Percentiles rank a stretch among this genome's conserved stretches.
Conservation (phyloP, 1,140 invertebrate species). For the Heliconius himera region DNA sequence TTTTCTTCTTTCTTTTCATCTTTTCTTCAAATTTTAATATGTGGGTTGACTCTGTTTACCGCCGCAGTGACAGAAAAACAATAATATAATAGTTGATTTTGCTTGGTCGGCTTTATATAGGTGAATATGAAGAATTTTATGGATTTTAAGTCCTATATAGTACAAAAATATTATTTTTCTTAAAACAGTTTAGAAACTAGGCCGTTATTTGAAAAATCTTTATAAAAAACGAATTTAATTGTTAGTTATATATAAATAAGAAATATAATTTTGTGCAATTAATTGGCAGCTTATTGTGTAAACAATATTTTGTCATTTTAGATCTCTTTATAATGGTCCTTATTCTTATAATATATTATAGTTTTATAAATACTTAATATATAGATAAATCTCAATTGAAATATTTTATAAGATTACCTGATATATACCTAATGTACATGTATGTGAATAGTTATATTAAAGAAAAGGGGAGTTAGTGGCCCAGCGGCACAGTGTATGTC, state of each 20-base stretch:
- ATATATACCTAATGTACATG: neutral
- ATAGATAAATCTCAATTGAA: neutral
- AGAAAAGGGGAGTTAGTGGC: too few relatives aligned
- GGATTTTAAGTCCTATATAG: neutral
- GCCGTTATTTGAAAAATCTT: neutral
- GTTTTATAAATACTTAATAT: constrained; percentile 2
- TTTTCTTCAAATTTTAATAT: too few relatives aligned
- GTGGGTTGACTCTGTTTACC: too few relatives aligned
- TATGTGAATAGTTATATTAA: neutral
- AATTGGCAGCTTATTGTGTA: neutral
- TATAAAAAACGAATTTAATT: neutral
- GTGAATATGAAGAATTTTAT: neutral
- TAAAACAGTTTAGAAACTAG: neutral
- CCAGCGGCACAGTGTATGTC: too few relatives aligned
- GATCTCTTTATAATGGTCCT: neutral
- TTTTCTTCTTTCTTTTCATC: too few relatives aligned
- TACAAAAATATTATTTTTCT: neutral
- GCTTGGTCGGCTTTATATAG: neutral
- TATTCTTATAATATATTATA: neutral
- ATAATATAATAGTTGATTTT: too few relatives aligned
- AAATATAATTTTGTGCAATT: neutral
- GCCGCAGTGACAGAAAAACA: too few relatives aligned
- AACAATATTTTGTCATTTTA: constrained; percentile 5
- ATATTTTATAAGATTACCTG: neutral
- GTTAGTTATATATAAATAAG: neutral